Conservation (phyloP, 2,888 invertebrate genomes). For the Arctia plantaginis region DNA sequence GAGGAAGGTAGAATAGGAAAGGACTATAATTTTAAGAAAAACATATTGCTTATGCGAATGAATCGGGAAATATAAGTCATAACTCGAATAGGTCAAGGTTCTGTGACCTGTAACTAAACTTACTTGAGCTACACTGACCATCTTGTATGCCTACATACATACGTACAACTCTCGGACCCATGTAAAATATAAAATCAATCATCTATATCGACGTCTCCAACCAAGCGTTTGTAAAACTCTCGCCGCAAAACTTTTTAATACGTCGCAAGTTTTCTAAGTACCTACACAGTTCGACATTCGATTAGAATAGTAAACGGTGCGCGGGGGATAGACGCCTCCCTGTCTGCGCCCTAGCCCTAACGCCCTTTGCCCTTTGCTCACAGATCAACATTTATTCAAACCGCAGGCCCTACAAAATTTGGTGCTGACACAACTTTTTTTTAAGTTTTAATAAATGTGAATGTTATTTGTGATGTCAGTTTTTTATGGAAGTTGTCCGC, state of each 20-base stretch:
- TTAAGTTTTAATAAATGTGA: not conserved
- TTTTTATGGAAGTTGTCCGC: not conserved
- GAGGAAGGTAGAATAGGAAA: too few relatives aligned
- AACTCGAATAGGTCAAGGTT: too few relatives aligned
- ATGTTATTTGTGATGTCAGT: not conserved
- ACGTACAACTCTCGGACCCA: not conserved
- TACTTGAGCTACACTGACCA: not conserved
- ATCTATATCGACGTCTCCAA: slow-evolving; percentile 2
- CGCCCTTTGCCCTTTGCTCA: slow-evolving; percentile 68
- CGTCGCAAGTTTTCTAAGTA: slow-evolving; percentile 38
- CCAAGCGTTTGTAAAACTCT: slow-evolving; percentile 18
- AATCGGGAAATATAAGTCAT: too few relatives aligned
- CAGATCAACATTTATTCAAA: slow-evolving; percentile 52
- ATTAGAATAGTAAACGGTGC: slow-evolving; percentile 63
- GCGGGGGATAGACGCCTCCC: slow-evolving; percentile 57
- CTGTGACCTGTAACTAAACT: too few relatives aligned
- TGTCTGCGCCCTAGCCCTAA: slow-evolving; percentile 58
- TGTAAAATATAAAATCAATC: slow-evolving; percentile 3
- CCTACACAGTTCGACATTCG: slow-evolving; percentile 49
- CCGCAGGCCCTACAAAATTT: slow-evolving; percentile 31
- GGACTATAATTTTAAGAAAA: too few relatives aligned
- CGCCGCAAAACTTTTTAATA: slow-evolving; percentile 43
- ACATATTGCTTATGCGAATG: too few relatives aligned
- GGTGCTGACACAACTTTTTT: too few relatives aligned
- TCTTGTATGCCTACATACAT: not conserved